phyloP scores from a whole-genome alignment of 2,797 vertebrate genomes.

The Hoplostethus mediterraneus region DNA sequence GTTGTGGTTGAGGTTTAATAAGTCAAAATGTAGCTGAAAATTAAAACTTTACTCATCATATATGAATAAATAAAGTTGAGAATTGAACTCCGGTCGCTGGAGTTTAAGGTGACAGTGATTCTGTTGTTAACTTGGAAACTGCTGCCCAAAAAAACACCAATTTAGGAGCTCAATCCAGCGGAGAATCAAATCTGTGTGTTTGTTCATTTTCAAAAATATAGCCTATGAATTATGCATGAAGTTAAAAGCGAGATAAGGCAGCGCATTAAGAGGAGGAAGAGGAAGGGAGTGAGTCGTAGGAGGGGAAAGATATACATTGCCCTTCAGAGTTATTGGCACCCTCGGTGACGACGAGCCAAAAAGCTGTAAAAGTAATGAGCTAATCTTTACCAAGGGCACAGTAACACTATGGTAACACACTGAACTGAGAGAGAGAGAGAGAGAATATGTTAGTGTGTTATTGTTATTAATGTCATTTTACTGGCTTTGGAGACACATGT shows the following conservation, averaged over 20 bases:
- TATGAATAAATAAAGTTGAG: too few relatives aligned
- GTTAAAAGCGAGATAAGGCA: conserved; percentile 44
- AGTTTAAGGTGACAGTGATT: background rate
- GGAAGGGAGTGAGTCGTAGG: conserved; percentile 24
- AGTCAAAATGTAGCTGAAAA: too few relatives aligned
- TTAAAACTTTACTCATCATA: too few relatives aligned
- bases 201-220: conserved; percentile 54
- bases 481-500: background rate
- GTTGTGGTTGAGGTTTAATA: too few relatives aligned
- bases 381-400: conserved; percentile 69
- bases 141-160: background rate
- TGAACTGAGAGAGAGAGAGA: conserved; percentile 8
- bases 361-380: conserved; percentile 72
- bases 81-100: too few relatives aligned
- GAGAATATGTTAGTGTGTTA: conserved; percentile 4
- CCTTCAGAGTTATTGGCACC: conserved; percentile 64
- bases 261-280: conserved; percentile 4
- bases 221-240: conserved; percentile 51
- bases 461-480: conserved; percentile 25
- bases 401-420: conserved; percentile 54
- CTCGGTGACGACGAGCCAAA: conserved; percentile 64
- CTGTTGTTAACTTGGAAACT: background rate
- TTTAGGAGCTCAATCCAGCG: conserved; percentile 10
- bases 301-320: conserved; percentile 50
- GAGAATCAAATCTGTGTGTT: conserved; percentile 60